Conservation (phyloP, 2,797 vertebrate genomes). For the Pyrocephalus nanus region DNA sequence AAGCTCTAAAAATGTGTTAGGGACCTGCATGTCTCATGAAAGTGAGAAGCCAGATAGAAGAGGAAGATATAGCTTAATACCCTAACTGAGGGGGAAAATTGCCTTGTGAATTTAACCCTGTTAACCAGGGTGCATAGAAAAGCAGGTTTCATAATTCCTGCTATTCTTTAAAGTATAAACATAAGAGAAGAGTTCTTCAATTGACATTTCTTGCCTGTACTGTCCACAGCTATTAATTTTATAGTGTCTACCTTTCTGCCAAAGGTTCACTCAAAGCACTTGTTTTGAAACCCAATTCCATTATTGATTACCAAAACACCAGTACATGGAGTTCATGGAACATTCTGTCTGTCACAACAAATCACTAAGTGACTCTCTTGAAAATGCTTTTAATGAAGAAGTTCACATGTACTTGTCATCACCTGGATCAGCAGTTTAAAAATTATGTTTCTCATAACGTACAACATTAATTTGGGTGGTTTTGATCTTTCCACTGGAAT, state of each 20-base stretch:
- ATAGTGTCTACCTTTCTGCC: not conserved
- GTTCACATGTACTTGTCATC: not conserved
- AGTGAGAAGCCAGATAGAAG: not conserved
- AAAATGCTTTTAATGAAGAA: not conserved
- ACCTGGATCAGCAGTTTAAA: not conserved
- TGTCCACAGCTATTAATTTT: not conserved
- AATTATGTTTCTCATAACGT: not conserved
- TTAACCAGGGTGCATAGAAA: not conserved
- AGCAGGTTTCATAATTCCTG: not conserved
- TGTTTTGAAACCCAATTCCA: not conserved
- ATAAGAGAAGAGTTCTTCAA: not conserved
- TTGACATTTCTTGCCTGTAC: not conserved
- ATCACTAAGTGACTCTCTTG: not conserved
- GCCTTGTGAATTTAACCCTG: accelerated
- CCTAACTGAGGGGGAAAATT: not conserved
- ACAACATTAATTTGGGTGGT: not conserved
- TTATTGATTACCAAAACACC: not conserved
- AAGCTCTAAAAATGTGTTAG: not conserved
- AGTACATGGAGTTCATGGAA: not conserved
- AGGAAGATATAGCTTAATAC: not conserved
- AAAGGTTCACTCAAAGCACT: not conserved
- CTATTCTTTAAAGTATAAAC: not conserved
- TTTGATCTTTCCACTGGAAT: not conserved
- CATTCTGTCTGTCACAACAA: not conserved
- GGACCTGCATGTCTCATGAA: not conserved